Base-by-base conservation (phyloP, 2,797 vertebrate species). In the Channa striata region DNA sequence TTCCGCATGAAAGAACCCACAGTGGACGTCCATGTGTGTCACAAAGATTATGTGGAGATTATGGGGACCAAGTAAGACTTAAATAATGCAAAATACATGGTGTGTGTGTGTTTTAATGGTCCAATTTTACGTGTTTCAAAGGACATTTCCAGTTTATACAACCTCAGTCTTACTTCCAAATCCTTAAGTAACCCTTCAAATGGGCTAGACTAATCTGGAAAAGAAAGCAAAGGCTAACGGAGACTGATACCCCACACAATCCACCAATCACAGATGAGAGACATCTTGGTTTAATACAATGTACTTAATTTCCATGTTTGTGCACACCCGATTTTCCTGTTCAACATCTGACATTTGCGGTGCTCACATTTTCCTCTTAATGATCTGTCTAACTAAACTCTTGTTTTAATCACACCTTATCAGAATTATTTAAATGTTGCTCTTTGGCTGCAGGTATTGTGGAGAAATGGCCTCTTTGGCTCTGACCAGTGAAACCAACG, bases 1-100 rank as follows among this genome's bases (percentile, higher is more conserved):
- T 95, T 95, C 72, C 93, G 93, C 36, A 80, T 95, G 89, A 95
- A 94, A 63, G 95, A 95, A 75, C 94, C 94, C 0, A 83, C 77
- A 0, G 92, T 95, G 56, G 93, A 94, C 62, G 5, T 40, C 5
- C 62, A 36, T 5, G 16, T 17, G 6, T 95, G 94, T 80, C 87
- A 93, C 82, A 95, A 95, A 82, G 95, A 95, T 87, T 95, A 92
- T 36, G 80, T 95, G 72, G 82, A 93, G 77, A 17, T 93, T 49
- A 83, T 90, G 86, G 89, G n/a, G 13, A 68, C 0, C 5, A 95
- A 86, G 95, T 95, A 91, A 85, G 90, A 65, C 14, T 44, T 20
- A 57, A 57, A 16, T n/a, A n/a, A n/a, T n/a, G n/a, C n/a, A n/a
- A n/a, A n/a, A n/a, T n/a, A n/a, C n/a, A n/a, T n/a, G n/a, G 36